Conservation (phyloP, 2,888 invertebrate species). For the Drosophila yooni region DNA sequence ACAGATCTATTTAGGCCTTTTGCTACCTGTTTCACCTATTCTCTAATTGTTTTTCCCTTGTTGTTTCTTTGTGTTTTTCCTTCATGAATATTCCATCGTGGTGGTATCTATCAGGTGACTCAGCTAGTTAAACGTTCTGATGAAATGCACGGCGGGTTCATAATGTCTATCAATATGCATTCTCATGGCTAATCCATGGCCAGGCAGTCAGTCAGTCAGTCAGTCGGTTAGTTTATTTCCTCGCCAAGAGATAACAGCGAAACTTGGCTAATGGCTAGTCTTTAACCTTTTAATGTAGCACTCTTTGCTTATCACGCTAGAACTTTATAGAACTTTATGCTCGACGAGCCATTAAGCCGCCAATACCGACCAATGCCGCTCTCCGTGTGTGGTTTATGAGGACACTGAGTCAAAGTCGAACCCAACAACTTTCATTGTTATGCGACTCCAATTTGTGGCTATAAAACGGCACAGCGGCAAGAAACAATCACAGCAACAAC, state of each 20-base stretch:
- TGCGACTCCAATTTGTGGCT: slow-evolving; percentile 56
- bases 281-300: slow-evolving; percentile 77
- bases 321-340: slow-evolving; percentile 64
- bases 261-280: slow-evolving; percentile 77
- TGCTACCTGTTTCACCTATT: slow-evolving; percentile 61
- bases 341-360: slow-evolving; percentile 52
- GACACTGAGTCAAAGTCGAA: slow-evolving; percentile 31
- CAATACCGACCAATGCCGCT: slow-evolving; percentile 42
- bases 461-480: slow-evolving; percentile 45
- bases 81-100: slow-evolving; percentile 59
- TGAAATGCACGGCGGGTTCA: slow-evolving; percentile 49
- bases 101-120: slow-evolving; percentile 62
- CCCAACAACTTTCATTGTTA: slow-evolving; percentile 54
- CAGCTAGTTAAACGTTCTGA: slow-evolving; percentile 69
- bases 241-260: slow-evolving; percentile 54
- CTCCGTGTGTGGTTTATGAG: slow-evolving; percentile 60
- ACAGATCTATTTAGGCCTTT: slow-evolving; percentile 53
- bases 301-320: slow-evolving; percentile 65
- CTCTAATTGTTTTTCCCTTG: slow-evolving; percentile 49
- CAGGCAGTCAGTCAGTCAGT: slow-evolving; percentile 17
- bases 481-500: slow-evolving; percentile 27
- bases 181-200: slow-evolving; percentile 45
- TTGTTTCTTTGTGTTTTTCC: not conserved
- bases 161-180: slow-evolving; percentile 54
- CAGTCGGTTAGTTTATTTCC: slow-evolving; percentile 27